Evolutionary conservation across 2,888 invertebrate genomes (phyloP).

Genomic region (Epinotia bilunana): DNA sequence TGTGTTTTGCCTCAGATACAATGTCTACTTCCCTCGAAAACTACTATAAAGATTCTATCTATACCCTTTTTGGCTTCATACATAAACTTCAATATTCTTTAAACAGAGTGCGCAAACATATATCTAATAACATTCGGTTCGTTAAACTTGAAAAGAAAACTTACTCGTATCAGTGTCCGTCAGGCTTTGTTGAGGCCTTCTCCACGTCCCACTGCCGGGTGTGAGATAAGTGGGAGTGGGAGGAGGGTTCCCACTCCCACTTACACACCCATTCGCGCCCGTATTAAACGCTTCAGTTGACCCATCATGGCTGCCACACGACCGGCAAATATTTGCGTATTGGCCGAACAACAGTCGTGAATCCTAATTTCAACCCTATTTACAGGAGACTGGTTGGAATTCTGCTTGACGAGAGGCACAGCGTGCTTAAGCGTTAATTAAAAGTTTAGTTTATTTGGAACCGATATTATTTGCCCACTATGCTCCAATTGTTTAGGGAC

Average conservation of each 20-base stretch:
- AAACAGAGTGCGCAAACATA: constrained; percentile 24
- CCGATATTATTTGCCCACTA: constrained; percentile 40
- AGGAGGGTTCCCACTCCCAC: constrained; percentile 30
- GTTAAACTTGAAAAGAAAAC: constrained; percentile 40
- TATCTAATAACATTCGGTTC: constrained; percentile 37
- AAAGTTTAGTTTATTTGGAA: constrained; percentile 44
- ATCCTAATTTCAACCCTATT: constrained; percentile 27
- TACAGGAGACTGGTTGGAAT: background rate
- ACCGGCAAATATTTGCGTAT: constrained; percentile 54
- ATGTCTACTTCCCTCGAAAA: too few species aligned
- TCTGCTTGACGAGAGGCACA: background rate
- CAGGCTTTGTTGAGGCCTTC: constrained; percentile 43
- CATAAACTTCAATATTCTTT: constrained; percentile 45
- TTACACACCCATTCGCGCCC: constrained; percentile 32
- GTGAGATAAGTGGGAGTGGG: too few species aligned
- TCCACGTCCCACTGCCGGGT: constrained; percentile 48
- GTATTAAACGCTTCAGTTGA: constrained; percentile 51
- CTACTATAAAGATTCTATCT: too few species aligned
- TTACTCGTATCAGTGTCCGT: constrained; percentile 38
- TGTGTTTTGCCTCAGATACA: too few species aligned
- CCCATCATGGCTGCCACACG: constrained; percentile 48
- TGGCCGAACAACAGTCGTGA: constrained; percentile 32
- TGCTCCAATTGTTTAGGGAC: constrained; percentile 36
- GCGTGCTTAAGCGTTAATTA: constrained; percentile 31
- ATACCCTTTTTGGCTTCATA: background rate